Conservation (phyloP, 2,113 vertebrate genomes). For the Lampris megalopsis region DNA sequence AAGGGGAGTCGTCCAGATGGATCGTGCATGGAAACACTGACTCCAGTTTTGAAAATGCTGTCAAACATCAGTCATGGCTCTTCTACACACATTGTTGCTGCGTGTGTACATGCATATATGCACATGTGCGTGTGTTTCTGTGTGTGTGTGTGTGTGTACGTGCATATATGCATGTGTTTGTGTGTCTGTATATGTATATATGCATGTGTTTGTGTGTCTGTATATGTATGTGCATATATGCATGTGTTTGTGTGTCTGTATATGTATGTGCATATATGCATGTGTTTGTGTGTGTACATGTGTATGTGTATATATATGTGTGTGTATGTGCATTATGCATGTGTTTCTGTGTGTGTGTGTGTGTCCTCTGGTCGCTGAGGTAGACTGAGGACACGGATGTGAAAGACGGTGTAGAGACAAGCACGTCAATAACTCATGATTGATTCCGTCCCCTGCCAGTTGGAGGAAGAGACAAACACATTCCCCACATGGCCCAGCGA, state of each 20-base stretch:
- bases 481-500: slow-evolving; percentile 61
- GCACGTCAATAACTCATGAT: slow-evolving; percentile 77
- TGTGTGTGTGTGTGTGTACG: slow-evolving; percentile 42
- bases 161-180: slow-evolving; percentile 37
- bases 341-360: slow-evolving; percentile 13
- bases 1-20: slow-evolving; percentile 56
- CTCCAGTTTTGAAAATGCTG: slow-evolving; percentile 53
- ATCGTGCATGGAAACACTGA: slow-evolving; percentile 48
- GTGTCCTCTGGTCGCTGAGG: slow-evolving; percentile 57
- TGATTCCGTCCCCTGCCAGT: slow-evolving; percentile 75
- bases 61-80: slow-evolving; percentile 60
- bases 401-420: slow-evolving; percentile 71
- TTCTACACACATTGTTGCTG: slow-evolving; percentile 16
- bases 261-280: slow-evolving; percentile 39
- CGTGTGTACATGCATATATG: neutral
- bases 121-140: too few species aligned
- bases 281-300: slow-evolving; percentile 29
- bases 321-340: neutral
- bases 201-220: slow-evolving; percentile 42
- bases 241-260: slow-evolving; percentile 24
- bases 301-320: neutral
- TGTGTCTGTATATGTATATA: slow-evolving; percentile 48
- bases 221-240: neutral
- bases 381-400: slow-evolving; percentile 62
- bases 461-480: slow-evolving; percentile 64